A percentile compares a stretch with the other conserved stretches of the same genome.
Evolutionary conservation across 2,113 vertebrate genomes (phyloP).

Genomic region (Myrmophylax atrothorax): DNA sequence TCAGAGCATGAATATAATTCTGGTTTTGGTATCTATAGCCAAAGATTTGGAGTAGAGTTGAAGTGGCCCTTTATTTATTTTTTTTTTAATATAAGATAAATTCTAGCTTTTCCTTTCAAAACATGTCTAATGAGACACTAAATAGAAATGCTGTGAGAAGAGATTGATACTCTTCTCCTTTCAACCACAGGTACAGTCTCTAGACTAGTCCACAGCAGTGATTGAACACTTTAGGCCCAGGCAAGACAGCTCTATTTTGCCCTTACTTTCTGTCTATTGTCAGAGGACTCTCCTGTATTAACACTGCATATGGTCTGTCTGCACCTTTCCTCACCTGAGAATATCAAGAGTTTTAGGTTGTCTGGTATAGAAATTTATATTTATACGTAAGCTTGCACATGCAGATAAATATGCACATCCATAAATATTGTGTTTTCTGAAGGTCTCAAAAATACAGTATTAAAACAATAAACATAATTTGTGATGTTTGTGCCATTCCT

Average conservation of each 20-base stretch:
- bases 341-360: not conserved
- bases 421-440: not conserved
- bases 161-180: not conserved
- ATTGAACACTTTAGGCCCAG: not conserved
- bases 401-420: not conserved
- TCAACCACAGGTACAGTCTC: not conserved
- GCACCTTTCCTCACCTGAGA: not conserved
- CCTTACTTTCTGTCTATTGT: not conserved
- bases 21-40: conserved; percentile 10
- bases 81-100: not conserved
- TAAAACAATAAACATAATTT: not conserved
- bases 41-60: not conserved
- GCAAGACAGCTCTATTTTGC: not conserved
- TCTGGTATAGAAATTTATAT: not conserved
- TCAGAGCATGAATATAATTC: not conserved
- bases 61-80: not conserved
- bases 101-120: not conserved
- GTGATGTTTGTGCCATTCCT: not conserved
- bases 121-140: not conserved
- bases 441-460: not conserved
- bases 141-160: not conserved
- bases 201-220: not conserved
- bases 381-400: not conserved
- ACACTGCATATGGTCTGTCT: not conserved
- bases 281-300: not conserved